Evolutionary conservation across 2,888 invertebrate species (phyloP), one percentile per base, ranked within the genome.

Genomic region (Agelastica alni): DNA sequence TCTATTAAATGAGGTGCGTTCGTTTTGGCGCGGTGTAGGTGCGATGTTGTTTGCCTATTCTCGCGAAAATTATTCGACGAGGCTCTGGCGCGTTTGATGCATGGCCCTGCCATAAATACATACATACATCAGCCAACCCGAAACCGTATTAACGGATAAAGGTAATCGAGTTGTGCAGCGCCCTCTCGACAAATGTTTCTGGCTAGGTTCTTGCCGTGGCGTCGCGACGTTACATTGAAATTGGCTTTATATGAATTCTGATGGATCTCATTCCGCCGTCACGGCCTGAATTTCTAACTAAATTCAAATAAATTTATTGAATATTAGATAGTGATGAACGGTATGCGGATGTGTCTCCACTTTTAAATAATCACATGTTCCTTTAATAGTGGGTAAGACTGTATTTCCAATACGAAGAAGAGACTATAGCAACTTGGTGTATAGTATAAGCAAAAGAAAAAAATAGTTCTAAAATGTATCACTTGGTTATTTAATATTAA

Each of bases 71-170:
- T 73, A 74, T 74, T 74, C 72, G 66, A 18, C 31, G 34, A 26
- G 65, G 66, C 63, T 65, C 63, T 66, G 63, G 64, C 62, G 65
- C 62, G 67, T 70, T 72, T 75, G 75, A 75, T 73, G 72, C 71
- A 75, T 74, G 67, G 72, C 62, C n/a, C 59, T 68, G 51, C 72
- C 69, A 71, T 74, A 74, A 75, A 75, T 73, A 74, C 74, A 73
- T 73, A 74, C 74, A 73, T 73, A 74, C 73, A 74, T 74, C 74
- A 74, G 67, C 69, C 66, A 66, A 49, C 41, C 49, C 49, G 41
- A 65, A 65, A 66, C 66, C 65, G 64, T 63, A 66, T 68, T 66
- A 67, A 67, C 60, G 67, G 69, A 69, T 69, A 66, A 67, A 67
- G 70, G 71, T 70, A 71, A 71, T 71, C 70, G 70, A 67, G 64